These are phyloP conservation scores for Galaxea fascicularis DNA, from an alignment of 92 coral and sea anemone genomes.

Conservation along the genomic window DNA sequence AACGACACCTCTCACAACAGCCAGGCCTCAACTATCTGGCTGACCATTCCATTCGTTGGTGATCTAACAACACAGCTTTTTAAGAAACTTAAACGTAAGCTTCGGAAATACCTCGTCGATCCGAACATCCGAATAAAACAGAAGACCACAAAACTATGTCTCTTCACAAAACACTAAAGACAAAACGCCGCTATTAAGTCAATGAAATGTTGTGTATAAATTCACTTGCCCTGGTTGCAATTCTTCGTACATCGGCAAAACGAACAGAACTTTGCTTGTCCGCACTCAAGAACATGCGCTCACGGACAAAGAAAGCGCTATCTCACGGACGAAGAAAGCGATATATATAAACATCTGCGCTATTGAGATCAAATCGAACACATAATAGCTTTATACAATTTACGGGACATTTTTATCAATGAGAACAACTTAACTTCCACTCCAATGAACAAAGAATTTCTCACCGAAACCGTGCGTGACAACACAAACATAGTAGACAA, in stretches of 20 bases:
- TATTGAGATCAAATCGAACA: conserved; percentile 6
- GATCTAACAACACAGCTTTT: neutral
- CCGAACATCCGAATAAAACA: neutral
- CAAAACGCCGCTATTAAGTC: neutral
- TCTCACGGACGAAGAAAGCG: conserved; percentile 18
- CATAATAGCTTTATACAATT: neutral
- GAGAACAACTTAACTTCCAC: neutral
- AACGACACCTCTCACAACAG: neutral
- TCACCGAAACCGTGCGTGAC: neutral
- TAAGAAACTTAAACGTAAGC: conserved; percentile 1
- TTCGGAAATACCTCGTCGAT: neutral
- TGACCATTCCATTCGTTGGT: neutral
- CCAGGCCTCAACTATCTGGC: neutral
- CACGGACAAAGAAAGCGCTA: conserved; percentile 20
- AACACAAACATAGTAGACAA: neutral
- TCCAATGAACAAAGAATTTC: neutral
- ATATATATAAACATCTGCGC: conserved; percentile 17
- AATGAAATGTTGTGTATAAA: neutral
- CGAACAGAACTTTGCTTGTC: neutral
- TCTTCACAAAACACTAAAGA: neutral
- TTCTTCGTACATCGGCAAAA: neutral
- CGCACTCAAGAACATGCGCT: neutral
- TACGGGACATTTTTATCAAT: conserved; percentile 5
- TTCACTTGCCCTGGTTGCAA: neutral
- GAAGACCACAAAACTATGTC: too few relatives aligned